Base-by-base conservation (phyloP, 2,113 vertebrate species). In the Catagonus wagneri region DNA sequence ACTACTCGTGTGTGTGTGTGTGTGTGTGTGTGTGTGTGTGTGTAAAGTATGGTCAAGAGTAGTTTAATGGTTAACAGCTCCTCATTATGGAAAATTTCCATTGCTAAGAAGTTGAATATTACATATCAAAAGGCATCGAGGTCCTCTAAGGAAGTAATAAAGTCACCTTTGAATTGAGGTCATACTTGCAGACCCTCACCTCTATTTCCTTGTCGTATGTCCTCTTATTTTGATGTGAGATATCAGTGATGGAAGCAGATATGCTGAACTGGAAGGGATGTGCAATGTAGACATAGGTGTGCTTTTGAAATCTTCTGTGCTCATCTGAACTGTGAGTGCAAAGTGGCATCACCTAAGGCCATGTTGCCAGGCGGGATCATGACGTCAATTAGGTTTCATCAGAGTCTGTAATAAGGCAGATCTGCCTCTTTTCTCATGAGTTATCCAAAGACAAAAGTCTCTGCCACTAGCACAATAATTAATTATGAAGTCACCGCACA, bases 401-500 rank as follows among this genome's bases (percentile, higher is more conserved):
- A 65, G 39, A 65, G 17, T 81, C 61, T 69, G 34, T 15, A n/a
- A 96, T 15, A n/a, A 96, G 44, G 83, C 72, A 90, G n/a, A 86
- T 27, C 68, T 95, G 50, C 69, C 72, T 44, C 16, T 66, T 83
- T 79, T 74, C 61, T 94, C 78, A 85, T 11, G 32, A 89, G 25
- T 80, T 89, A 92, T 75, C 58, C 56, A 89, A 74, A 95, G 58
- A 79, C n/a, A 66, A 89, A 93, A 86, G 2, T 39, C 60, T 95
- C 6, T 91, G 60, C 44, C 65, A 83, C 23, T 14, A 80, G 34
- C 39, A 90, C 36, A 58, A 71, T 13, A 68, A 87, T 74, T 90
- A 83, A 89, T 96, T 93, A 92, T 60, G 81, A 95, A 79, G 71
- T 22, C 66, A 19, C 78, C n/a, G 74, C 22, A 66, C 61, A 88